Base-by-base conservation (phyloP, 2,888 invertebrate species). In the Nymphalis c-album region DNA sequence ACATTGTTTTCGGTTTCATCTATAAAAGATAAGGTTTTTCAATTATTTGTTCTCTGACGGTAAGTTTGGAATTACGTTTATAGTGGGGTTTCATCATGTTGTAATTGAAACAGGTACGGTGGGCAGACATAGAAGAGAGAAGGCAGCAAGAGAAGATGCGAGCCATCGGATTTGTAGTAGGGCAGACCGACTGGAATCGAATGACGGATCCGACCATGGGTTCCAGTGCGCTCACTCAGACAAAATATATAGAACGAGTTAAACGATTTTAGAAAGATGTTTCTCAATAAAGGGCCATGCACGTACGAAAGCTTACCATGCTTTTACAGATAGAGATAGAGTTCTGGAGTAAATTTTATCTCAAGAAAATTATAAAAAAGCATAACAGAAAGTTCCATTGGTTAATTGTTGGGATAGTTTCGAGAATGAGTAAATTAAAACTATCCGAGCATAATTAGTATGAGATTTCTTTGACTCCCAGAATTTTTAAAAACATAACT, bases 51-150 rank as follows among this genome's bases (percentile, higher is more conserved):
- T 40, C 26, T 63, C 26, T 60, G 57, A 64, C 63, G 71, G 71
- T 64, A 67, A 64, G 64, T 71, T 60, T 57, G 18, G 18, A 26
- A 20, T 47, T n/a, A 58, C 57, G 45, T 69, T 55, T 64, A 55
- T 55, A 31, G 53, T 69, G 68, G 80, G 78, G 77, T 83, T 87
- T 88, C 78, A 90, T 88, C 85, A 81, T 83, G 71, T 87, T 85
- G 79, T 88, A 82, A 81, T 88, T 90, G 81, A 87, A 87, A 90
- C 90, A 99, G 98, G 98, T 99, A 78, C 96, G 98, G 79, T 99
- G 99, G 99, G 98, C 98, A 61, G 99, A 99, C 90, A 94, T 99
- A 82, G 99, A 99, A 93, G 98, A 98, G 88, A 94, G 96, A 82
- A 96, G 96, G 79, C 93, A 96, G 80, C 98, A 98, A 91, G 96